phyloP scores from a whole-genome alignment of 2,888 invertebrate genomes.

The Phragmatobia fuliginosa region DNA sequence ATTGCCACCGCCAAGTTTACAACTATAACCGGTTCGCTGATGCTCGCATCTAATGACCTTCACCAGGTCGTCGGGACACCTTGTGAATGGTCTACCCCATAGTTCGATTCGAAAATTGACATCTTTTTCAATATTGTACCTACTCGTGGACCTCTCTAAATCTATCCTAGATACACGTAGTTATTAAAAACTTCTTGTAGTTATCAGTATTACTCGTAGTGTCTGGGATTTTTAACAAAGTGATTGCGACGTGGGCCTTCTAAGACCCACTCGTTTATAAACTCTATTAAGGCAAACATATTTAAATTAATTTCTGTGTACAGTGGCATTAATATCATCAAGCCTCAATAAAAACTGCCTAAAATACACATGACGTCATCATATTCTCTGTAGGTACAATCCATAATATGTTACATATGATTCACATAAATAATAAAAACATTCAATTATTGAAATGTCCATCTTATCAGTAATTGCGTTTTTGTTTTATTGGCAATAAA shows the following conservation, averaged over 20 bases:
- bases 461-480: constrained; percentile 26
- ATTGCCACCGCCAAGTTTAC: not conserved
- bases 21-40: not conserved
- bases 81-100: too few species aligned
- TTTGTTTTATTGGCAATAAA: not conserved
- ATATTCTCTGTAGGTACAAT: not conserved
- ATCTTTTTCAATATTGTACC: not conserved
- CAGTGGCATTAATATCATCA: not conserved
- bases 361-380: not conserved
- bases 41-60: not conserved
- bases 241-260: not conserved
- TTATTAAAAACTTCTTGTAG: not conserved
- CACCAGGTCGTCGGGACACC: not conserved
- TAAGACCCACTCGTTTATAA: not conserved
- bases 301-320: not conserved
- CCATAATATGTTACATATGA: not conserved
- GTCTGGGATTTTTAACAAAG: not conserved
- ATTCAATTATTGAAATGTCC: not conserved
- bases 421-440: constrained; percentile 2
- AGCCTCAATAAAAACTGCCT: not conserved
- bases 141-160: not conserved
- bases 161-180: not conserved
- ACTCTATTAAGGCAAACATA: not conserved
- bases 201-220: too few species aligned
- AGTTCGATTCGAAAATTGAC: not conserved